Conservation (phyloP, 2,797 vertebrate species). For the Sus cebifrons region DNA sequence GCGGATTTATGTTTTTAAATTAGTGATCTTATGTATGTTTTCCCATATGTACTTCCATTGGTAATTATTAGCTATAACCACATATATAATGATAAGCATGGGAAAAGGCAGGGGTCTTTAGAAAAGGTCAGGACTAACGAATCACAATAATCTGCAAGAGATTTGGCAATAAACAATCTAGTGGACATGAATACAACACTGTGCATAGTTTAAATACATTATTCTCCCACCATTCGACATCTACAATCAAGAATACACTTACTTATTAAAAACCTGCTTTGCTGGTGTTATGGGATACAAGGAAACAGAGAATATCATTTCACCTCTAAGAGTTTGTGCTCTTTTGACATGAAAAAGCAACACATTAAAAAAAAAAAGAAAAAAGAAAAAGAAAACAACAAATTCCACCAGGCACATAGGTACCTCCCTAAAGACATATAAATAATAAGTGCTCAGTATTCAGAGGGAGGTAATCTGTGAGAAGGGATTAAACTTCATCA, state of each 20-base stretch:
- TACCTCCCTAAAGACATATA: not conserved
- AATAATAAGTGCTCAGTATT: not conserved
- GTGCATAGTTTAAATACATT: not conserved
- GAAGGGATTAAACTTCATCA: not conserved
- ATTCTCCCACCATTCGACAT: not conserved
- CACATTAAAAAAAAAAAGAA: not conserved
- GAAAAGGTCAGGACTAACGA: not conserved
- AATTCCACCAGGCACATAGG: not conserved
- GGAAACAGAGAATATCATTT: not conserved
- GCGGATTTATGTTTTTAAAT: slow-evolving; percentile 2
- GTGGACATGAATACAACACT: not conserved
- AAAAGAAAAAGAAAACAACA: not conserved
- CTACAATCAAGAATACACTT: not conserved
- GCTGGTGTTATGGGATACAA: not conserved
- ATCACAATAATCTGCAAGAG: not conserved
- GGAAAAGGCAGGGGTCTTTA: not conserved
- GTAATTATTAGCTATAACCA: not conserved
- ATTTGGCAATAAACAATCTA: slow-evolving; percentile 2
- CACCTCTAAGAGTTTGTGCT: not conserved
- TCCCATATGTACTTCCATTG: not conserved
- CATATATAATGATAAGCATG: not conserved
- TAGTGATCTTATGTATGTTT: slow-evolving; percentile 39
- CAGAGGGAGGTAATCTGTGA: slow-evolving; percentile 11
- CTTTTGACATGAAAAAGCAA: slow-evolving; percentile 25
- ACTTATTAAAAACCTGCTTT: not conserved